These are phyloP conservation scores for Neodiprion fabricii DNA, from an alignment of 1,140 invertebrate species.

Conservation along the genomic window DNA sequence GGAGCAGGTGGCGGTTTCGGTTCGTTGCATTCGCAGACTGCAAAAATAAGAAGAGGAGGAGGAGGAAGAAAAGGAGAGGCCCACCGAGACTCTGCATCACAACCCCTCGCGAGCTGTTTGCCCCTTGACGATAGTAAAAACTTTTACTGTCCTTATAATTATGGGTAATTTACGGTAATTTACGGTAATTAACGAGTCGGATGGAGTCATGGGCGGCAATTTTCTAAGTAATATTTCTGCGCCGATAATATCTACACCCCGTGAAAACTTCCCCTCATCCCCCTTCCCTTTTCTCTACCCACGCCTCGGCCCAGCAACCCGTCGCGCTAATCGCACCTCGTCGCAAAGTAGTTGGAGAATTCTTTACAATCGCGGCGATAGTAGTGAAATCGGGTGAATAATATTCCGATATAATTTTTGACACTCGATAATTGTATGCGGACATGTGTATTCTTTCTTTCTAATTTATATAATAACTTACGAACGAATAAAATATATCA, in stretches of 20 bases:
- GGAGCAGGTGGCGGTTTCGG: constrained; percentile 40
- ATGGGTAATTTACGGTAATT: constrained; percentile 64
- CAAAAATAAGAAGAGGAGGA: neutral
- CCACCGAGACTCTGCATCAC: constrained; percentile 57
- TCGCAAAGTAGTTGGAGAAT: no score
- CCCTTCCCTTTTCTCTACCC: constrained; percentile 38
- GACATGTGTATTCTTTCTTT: no score
- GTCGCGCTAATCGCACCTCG: no score
- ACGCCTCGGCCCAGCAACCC: constrained; percentile 10
- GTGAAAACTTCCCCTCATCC: neutral
- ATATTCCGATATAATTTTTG: no score
- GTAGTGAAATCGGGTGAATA: no score
- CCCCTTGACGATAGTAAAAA: constrained; percentile 63
- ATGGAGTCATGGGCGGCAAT: constrained; percentile 59
- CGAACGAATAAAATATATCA: no score
- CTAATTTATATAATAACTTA: no score
- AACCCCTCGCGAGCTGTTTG: constrained; percentile 44
- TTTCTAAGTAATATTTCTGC: constrained; percentile 63
- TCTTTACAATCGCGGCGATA: no score
- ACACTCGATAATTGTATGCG: no score
- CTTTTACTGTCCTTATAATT: constrained; percentile 64
- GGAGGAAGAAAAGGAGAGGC: constrained; percentile 40
- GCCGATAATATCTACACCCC: constrained; percentile 53
- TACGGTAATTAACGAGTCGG: constrained; percentile 63
- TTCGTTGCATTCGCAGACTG: constrained; percentile 52